Evolutionary conservation across 2,797 vertebrate genomes (phyloP).

Genomic region (Phoeniculus purpureus): DNA sequence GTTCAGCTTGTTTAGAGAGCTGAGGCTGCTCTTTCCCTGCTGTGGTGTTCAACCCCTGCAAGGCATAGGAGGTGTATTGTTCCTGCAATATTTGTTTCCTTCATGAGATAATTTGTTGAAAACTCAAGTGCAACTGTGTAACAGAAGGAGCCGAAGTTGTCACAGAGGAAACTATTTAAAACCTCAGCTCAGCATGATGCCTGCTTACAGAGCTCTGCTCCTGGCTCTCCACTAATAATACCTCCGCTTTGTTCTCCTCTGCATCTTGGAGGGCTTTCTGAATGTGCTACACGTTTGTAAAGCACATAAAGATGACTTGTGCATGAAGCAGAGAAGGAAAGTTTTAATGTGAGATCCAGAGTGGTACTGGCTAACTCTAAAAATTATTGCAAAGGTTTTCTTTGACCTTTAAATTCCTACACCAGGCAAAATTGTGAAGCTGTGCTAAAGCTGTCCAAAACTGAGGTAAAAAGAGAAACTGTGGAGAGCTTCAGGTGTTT

Average conservation of each 20-base stretch:
- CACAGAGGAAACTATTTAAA: constrained; percentile 55
- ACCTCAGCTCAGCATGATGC: not conserved
- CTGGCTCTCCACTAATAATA: not conserved
- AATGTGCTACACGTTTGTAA: not conserved
- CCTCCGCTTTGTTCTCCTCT: not conserved
- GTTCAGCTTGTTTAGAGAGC: constrained; percentile 65
- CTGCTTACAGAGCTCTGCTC: constrained; percentile 15
- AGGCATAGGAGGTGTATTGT: constrained; percentile 44
- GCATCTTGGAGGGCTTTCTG: not conserved
- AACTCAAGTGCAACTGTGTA: constrained; percentile 57
- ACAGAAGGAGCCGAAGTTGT: constrained; percentile 61
- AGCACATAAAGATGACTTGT: not conserved
- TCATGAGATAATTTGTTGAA: constrained; percentile 69
- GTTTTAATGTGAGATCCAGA: not conserved
- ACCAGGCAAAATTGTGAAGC: not conserved
- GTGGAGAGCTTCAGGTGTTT: not conserved
- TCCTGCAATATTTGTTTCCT: constrained; percentile 62
- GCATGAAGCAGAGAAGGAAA: not conserved
- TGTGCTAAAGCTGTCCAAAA: not conserved
- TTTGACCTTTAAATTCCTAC: not conserved
- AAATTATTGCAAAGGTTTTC: not conserved
- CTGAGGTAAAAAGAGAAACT: not conserved
- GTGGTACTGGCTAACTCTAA: not conserved
- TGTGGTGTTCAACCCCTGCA: constrained; percentile 39
- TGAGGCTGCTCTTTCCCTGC: constrained; percentile 48